These are phyloP conservation scores for Camptogramma bilineatum DNA, from an alignment of 2,888 invertebrate species.

Conservation along the genomic window DNA sequence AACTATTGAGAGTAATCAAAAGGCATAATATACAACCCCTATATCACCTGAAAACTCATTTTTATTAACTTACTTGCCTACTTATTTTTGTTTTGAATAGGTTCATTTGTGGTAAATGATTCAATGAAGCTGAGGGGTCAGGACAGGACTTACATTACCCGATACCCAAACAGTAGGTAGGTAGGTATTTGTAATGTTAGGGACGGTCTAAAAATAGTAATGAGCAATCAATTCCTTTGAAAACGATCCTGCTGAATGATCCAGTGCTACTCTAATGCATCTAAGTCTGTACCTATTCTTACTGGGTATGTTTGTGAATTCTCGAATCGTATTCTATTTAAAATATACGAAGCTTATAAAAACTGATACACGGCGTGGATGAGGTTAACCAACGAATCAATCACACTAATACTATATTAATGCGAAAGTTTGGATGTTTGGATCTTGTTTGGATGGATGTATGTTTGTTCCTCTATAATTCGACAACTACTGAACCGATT, in stretches of 20 bases:
- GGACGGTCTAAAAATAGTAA: conserved; percentile 44
- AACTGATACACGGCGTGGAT: too few relatives aligned
- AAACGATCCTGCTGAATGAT: conserved; percentile 44
- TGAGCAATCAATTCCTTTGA: conserved; percentile 44
- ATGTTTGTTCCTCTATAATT: too few relatives aligned
- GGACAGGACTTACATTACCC: not conserved
- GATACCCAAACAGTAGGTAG: conserved; percentile 37
- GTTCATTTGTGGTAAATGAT: too few relatives aligned
- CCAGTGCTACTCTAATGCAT: conserved; percentile 34
- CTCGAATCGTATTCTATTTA: too few relatives aligned
- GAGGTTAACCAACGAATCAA: too few relatives aligned
- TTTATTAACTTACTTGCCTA: not conserved
- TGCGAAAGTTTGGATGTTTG: too few relatives aligned
- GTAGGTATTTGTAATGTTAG: conserved; percentile 33
- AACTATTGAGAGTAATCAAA: not conserved
- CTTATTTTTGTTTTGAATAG: too few relatives aligned
- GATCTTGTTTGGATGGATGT: too few relatives aligned
- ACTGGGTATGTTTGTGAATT: not conserved
- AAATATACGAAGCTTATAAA: too few relatives aligned
- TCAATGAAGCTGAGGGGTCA: not conserved
- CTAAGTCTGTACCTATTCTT: conserved; percentile 10
- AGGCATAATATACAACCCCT: too few relatives aligned
- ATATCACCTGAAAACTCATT: not conserved
- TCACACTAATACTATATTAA: too few relatives aligned
- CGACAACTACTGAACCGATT: too few relatives aligned